A percentile compares a stretch with the other conserved stretches of the same genome.
These are phyloP conservation scores for Barbus barbus DNA, from an alignment of 2,113 vertebrate genomes.

Conservation along the genomic window DNA sequence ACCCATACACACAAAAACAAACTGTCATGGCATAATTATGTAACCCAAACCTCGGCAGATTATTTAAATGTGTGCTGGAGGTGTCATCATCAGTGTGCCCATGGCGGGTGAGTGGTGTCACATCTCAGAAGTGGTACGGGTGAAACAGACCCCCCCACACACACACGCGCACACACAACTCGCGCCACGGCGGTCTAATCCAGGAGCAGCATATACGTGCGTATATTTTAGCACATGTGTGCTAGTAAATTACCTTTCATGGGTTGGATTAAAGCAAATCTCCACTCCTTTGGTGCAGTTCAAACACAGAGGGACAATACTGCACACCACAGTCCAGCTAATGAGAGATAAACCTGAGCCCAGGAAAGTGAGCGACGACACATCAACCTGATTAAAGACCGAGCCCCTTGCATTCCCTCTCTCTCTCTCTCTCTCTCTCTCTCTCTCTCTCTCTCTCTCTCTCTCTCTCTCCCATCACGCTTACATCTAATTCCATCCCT, in stretches of 20 bases:
- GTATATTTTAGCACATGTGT: slow-evolving; percentile 58
- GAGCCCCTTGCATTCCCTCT: slow-evolving; percentile 55
- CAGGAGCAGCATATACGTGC: slow-evolving; percentile 54
- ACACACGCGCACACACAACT: neutral
- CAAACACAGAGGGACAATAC: slow-evolving; percentile 87
- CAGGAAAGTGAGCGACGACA: slow-evolving; percentile 80
- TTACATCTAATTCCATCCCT: slow-evolving; percentile 45
- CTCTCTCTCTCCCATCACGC: slow-evolving; percentile 17
- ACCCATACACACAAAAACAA: slow-evolving; percentile 57
- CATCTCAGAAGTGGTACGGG: slow-evolving; percentile 71
- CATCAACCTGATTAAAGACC: slow-evolving; percentile 85
- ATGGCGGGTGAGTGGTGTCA: slow-evolving; percentile 71
- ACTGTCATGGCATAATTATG: slow-evolving; percentile 79
- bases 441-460: too few relatives aligned
- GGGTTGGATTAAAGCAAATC: slow-evolving; percentile 89
- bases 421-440: too few relatives aligned
- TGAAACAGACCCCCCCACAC: slow-evolving; percentile 57
- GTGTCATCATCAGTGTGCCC: slow-evolving; percentile 71
- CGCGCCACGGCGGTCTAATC: slow-evolving; percentile 68
- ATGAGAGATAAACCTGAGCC: slow-evolving; percentile 70
- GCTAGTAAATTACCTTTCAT: slow-evolving; percentile 86
- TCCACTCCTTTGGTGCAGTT: slow-evolving; percentile 89
- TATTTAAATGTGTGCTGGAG: slow-evolving; percentile 76
- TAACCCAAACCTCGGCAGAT: slow-evolving; percentile 75
- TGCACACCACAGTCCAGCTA: slow-evolving; percentile 85